phyloP scores from a whole-genome alignment of 1,140 invertebrate genomes.

The Drosophila lacteicornis region DNA sequence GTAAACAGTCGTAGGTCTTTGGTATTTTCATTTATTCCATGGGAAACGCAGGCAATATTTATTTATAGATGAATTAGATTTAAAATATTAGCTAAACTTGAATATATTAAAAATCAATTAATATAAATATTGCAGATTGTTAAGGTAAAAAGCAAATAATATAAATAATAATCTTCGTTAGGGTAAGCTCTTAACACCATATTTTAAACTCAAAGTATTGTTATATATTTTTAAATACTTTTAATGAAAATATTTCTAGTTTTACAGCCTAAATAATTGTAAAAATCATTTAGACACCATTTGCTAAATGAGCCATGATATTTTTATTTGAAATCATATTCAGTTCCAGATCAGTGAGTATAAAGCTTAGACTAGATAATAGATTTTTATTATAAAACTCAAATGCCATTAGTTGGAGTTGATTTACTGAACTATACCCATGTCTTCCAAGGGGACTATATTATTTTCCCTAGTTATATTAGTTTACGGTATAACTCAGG shows the following conservation, averaged over 20 bases:
- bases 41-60: background rate
- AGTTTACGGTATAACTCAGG: background rate
- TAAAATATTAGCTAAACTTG: background rate
- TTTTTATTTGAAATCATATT: background rate
- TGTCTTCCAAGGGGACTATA: constrained; percentile 4
- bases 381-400: background rate
- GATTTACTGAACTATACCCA: background rate
- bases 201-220: background rate
- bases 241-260: background rate
- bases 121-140: background rate
- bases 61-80: background rate
- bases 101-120: background rate
- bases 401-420: background rate
- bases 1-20: background rate
- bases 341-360: background rate
- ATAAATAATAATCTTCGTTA: background rate
- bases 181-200: background rate
- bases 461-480: constrained; percentile 6
- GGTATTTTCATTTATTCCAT: constrained; percentile 1
- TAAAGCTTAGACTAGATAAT: background rate
- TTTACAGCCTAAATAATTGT: background rate
- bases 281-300: background rate
- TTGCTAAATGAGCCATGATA: constrained; percentile 6
- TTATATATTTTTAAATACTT: constrained; percentile 1
- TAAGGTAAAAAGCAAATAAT: background rate